phyloP scores from a whole-genome alignment of 2,113 vertebrate species.

The Mesocricetus auratus region DNA sequence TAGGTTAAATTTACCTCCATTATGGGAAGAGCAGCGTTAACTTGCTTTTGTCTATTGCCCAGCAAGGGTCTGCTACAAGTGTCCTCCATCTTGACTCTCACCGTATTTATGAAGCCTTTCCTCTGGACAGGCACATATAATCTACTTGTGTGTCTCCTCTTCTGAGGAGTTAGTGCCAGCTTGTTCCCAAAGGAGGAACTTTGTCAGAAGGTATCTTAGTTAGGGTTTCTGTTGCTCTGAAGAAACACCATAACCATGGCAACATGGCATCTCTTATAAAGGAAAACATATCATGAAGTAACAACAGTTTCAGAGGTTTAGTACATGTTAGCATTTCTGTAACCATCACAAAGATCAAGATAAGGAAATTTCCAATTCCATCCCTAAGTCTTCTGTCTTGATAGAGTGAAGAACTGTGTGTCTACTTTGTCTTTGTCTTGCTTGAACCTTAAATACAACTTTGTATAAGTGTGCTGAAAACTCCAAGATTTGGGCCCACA shows the following conservation, averaged over 20 bases:
- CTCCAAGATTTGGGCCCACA: neutral
- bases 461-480: neutral
- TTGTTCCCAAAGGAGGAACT: neutral
- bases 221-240: neutral
- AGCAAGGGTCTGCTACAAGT: neutral
- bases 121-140: neutral
- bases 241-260: neutral
- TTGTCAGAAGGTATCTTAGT: neutral
- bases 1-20: neutral
- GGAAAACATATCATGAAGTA: neutral
- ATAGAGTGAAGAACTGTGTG: neutral
- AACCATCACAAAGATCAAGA: neutral
- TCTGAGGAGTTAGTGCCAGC: neutral
- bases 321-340: neutral
- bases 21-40: neutral
- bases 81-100: neutral
- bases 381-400: neutral
- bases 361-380: neutral
- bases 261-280: neutral
- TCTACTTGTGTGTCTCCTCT: neutral
- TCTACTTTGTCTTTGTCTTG: neutral
- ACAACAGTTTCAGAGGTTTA: neutral
- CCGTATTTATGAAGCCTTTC: neutral
- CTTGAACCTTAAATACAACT: neutral
- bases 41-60: neutral